Conservation (phyloP, 2,113 vertebrate genomes). For the Orcinus orca region DNA sequence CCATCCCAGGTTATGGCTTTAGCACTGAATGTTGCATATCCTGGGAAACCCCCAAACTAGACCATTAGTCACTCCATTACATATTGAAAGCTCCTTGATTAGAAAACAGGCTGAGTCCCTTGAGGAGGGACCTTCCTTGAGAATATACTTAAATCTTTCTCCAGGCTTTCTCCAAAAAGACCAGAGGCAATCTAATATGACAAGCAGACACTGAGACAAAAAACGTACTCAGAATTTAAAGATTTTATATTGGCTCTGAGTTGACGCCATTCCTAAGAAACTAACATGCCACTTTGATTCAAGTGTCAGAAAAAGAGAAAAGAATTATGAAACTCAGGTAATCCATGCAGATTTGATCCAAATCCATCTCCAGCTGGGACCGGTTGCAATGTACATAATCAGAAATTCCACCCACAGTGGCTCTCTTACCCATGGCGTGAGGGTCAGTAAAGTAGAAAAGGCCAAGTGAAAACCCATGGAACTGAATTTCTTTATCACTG, state of each 20-base stretch:
- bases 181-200: background rate
- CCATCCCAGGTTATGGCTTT: background rate
- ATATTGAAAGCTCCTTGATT: background rate
- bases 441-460: background rate
- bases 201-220: background rate
- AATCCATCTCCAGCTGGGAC: background rate
- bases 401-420: background rate
- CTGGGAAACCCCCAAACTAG: background rate
- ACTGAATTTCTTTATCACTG: background rate
- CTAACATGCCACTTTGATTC: background rate
- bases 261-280: background rate
- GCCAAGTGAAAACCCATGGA: background rate
- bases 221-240: background rate
- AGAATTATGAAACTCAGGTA: background rate
- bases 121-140: background rate
- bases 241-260: background rate
- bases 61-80: background rate
- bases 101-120: background rate
- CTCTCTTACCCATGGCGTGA: background rate
- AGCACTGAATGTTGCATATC: background rate
- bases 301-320: background rate
- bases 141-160: background rate
- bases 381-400: background rate
- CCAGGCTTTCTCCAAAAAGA: background rate
- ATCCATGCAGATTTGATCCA: background rate